phyloP scores from a whole-genome alignment of 2,888 invertebrate genomes.

The Tachystola acroxantha region DNA sequence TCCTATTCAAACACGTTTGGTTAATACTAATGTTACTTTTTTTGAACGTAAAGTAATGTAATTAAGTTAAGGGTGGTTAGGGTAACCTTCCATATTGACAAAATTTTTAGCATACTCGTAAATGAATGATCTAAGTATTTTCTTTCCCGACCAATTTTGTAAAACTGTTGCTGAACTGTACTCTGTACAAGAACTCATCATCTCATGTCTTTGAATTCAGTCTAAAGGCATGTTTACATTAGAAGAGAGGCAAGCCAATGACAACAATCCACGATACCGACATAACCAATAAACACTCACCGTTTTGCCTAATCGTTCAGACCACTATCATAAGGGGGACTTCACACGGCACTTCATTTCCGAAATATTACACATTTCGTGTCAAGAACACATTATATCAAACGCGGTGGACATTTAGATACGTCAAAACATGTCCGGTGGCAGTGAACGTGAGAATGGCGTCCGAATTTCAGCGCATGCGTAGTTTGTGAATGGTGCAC shows the following conservation, averaged over 20 bases:
- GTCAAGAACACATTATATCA: conserved; percentile 70
- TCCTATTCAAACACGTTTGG: too few relatives aligned
- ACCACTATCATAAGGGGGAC: conserved; percentile 66
- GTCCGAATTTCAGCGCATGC: conserved; percentile 69
- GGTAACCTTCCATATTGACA: too few relatives aligned
- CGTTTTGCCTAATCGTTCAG: conserved; percentile 35
- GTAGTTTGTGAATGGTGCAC: conserved; percentile 30
- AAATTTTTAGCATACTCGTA: too few relatives aligned
- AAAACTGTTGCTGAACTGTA: too few relatives aligned
- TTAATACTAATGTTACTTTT: too few relatives aligned
- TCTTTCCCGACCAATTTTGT: too few relatives aligned
- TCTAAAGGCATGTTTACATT: conserved; percentile 20
- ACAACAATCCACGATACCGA: conserved; percentile 27
- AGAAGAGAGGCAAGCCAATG: conserved; percentile 18
- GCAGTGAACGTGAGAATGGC: conserved; percentile 67
- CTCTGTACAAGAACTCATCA: too few relatives aligned
- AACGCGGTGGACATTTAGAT: conserved; percentile 51
- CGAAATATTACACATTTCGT: conserved; percentile 57
- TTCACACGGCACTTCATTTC: conserved; percentile 58
- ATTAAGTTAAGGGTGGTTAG: too few relatives aligned
- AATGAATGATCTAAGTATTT: too few relatives aligned
- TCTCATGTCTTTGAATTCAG: too few relatives aligned
- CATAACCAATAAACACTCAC: conserved; percentile 39
- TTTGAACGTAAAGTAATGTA: too few relatives aligned
- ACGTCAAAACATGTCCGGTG: conserved; percentile 67